phyloP scores from a whole-genome alignment of 2,797 vertebrate species.

The Pseudomugil tenellus region DNA sequence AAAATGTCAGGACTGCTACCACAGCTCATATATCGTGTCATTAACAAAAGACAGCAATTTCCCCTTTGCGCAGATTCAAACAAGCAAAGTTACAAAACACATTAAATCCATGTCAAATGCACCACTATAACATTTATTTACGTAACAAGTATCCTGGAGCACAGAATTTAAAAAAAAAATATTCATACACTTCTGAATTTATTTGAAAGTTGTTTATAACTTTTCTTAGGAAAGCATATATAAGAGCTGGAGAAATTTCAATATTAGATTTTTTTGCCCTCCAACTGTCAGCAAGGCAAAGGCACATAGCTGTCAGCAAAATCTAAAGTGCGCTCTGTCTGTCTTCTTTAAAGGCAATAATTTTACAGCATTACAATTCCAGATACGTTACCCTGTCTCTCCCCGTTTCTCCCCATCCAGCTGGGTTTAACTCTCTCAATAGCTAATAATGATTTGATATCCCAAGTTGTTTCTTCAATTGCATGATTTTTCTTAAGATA shows the following conservation, averaged over 20 bases:
- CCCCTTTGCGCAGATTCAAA: background rate
- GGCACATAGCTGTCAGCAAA: constrained; percentile 40
- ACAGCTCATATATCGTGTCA: too few species aligned
- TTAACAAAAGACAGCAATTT: too few species aligned
- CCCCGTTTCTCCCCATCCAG: background rate
- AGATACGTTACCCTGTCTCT: constrained; percentile 14
- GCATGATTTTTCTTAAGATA: constrained; percentile 31
- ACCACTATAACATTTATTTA: too few species aligned
- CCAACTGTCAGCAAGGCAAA: constrained; percentile 21
- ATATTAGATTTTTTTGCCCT: constrained; percentile 56
- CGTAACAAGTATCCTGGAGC: background rate
- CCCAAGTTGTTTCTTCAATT: constrained; percentile 2
- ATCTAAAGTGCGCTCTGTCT: constrained; percentile 26
- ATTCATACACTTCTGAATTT: too few species aligned
- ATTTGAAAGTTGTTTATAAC: background rate
- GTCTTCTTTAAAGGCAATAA: constrained; percentile 38
- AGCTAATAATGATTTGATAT: constrained; percentile 1
- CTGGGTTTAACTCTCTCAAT: background rate
- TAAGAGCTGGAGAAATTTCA: background rate
- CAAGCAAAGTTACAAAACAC: background rate
- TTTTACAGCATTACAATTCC: constrained; percentile 19
- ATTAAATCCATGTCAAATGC: background rate
- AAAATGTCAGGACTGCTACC: too few species aligned
- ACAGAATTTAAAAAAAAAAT: too few species aligned
- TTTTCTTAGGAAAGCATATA: background rate